Percentiles rank a stretch among this genome's conserved stretches.
phyloP scores from a whole-genome alignment of 2,888 invertebrate genomes.

The Plemyria rubiginata region DNA sequence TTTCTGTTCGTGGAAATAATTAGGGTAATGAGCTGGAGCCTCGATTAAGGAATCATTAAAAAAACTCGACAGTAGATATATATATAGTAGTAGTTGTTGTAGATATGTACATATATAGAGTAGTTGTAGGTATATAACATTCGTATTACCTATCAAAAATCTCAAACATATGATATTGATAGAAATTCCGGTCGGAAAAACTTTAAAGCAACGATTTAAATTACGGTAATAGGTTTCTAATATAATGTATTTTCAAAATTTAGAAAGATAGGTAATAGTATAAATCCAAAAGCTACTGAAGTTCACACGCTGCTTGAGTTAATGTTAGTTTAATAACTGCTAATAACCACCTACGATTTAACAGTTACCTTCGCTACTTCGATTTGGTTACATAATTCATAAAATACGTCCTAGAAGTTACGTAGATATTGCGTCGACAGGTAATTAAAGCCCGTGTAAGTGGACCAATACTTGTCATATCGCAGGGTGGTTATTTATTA shows the following conservation, averaged over 20 bases:
- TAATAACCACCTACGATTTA: conserved; percentile 39
- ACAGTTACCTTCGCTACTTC: conserved; percentile 43
- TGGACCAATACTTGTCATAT: conserved; percentile 70
- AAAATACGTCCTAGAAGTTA: conserved; percentile 47
- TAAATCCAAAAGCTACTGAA: conserved; percentile 8
- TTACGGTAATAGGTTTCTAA: too few relatives aligned
- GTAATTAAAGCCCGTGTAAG: conserved; percentile 71
- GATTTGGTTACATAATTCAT: conserved; percentile 57
- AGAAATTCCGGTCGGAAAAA: too few relatives aligned
- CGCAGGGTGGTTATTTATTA: conserved; percentile 68
- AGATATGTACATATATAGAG: too few relatives aligned
- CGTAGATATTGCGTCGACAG: conserved; percentile 57
- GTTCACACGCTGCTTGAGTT: conserved; percentile 21
- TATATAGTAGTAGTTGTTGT: too few relatives aligned
- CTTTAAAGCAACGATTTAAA: too few relatives aligned
- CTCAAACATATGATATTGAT: too few relatives aligned
- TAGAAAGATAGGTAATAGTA: neutral
- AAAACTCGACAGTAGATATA: too few relatives aligned
- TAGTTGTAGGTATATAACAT: too few relatives aligned
- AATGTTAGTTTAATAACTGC: conserved; percentile 35
- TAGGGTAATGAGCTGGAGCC: too few relatives aligned
- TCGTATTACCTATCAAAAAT: too few relatives aligned
- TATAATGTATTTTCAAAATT: neutral
- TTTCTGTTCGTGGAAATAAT: neutral
- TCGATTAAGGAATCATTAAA: too few relatives aligned